phyloP scores from a whole-genome alignment of 2,888 invertebrate species.

The Caenorhabditis sp. region DNA sequence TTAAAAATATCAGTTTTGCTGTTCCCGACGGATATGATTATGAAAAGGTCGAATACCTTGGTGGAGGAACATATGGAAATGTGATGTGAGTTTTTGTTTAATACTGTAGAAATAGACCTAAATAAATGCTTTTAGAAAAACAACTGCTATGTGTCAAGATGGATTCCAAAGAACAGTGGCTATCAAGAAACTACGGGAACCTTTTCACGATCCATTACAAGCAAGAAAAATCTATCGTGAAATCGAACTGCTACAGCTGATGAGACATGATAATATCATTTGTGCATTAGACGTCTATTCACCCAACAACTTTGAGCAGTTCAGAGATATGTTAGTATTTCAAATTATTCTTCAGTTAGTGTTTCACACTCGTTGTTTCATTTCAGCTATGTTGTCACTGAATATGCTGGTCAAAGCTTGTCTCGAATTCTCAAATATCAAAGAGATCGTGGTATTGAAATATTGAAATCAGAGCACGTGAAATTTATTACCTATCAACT shows the following conservation, averaged over 20 bases:
- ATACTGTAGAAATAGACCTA: neutral
- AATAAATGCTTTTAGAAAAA: constrained; percentile 39
- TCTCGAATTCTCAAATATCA: constrained; percentile 48
- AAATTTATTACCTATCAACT: constrained; percentile 98
- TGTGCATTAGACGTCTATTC: constrained; percentile 65
- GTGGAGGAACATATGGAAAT: constrained; percentile 67
- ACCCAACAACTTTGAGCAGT: constrained; percentile 55
- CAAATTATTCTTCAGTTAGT: too few relatives aligned
- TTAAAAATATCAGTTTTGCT: constrained; percentile 57
- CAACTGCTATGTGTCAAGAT: constrained; percentile 41
- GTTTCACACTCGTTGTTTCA: too few relatives aligned
- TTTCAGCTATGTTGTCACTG: constrained; percentile 66
- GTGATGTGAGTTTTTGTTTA: constrained; percentile 57
- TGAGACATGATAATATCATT: constrained; percentile 98
- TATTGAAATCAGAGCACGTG: constrained; percentile 93
- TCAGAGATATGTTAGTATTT: constrained; percentile 61
- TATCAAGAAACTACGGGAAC: constrained; percentile 65
- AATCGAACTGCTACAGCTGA: constrained; percentile 91
- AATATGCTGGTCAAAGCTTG: constrained; percentile 64
- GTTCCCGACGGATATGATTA: constrained; percentile 53
- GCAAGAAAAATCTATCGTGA: constrained; percentile 97
- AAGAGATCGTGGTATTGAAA: constrained; percentile 66
- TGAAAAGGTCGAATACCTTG: constrained; percentile 51
- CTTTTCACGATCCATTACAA: constrained; percentile 50
- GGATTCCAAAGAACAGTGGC: constrained; percentile 54